Evolutionary conservation across 2,797 vertebrate species (phyloP).

Genomic region (Pyrrhura leucotis): DNA sequence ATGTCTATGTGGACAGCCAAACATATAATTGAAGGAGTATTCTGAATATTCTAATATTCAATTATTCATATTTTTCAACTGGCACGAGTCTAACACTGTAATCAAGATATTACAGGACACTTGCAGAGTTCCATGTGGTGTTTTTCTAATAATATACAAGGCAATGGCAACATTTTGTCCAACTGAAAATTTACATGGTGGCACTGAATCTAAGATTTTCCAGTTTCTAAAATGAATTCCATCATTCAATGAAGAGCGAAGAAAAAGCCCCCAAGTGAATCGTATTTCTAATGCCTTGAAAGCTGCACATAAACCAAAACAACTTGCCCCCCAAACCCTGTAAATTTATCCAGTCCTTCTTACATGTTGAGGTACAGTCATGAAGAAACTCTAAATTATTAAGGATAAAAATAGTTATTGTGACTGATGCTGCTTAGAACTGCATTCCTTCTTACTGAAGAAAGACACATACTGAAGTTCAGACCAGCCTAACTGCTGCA

Average conservation of each 20-base stretch:
- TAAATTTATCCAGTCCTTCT: background rate
- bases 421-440: background rate
- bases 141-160: conserved; percentile 52
- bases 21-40: conserved; percentile 47
- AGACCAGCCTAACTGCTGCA: background rate
- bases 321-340: background rate
- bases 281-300: background rate
- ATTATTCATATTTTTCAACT: conserved; percentile 61
- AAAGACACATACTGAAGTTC: background rate
- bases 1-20: conserved; percentile 1
- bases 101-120: conserved; percentile 57
- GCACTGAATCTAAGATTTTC: conserved; percentile 27
- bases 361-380: background rate
- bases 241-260: background rate
- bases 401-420: background rate
- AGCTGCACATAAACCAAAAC: background rate
- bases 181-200: conserved; percentile 12
- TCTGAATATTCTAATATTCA: conserved; percentile 63
- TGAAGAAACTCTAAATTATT: background rate
- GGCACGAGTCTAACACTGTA: background rate
- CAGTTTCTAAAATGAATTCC: conserved; percentile 17
- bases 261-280: background rate
- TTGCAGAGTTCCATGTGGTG: conserved; percentile 58
- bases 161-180: conserved; percentile 56
- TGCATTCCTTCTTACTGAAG: background rate